Conservation (phyloP, 2,888 invertebrate genomes). For the Malthinus seriepunctatus region DNA sequence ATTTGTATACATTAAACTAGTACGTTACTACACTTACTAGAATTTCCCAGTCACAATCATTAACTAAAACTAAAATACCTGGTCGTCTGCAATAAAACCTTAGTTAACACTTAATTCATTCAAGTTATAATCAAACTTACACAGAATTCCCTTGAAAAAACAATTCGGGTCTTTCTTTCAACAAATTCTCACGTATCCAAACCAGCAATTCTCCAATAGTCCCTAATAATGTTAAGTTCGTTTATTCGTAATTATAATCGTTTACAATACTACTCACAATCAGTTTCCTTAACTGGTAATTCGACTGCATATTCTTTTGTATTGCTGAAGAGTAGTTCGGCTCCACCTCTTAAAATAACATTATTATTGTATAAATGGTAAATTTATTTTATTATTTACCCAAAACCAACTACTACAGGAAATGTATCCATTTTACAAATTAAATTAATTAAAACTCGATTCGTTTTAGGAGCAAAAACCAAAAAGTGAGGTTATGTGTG, state of each 20-base stretch:
- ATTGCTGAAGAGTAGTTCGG: conserved; percentile 87
- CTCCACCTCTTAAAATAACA: conserved; percentile 76
- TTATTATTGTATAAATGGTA: conserved; percentile 11
- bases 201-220: conserved; percentile 71
- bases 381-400: conserved; percentile 35
- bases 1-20: not conserved
- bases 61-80: conserved; percentile 91
- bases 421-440: conserved; percentile 14
- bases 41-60: conserved; percentile 96
- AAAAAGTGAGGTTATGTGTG: too few species aligned
- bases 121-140: conserved; percentile 42
- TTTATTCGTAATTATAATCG: conserved; percentile 1
- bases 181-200: conserved; percentile 84
- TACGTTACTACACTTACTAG: conserved; percentile 56
- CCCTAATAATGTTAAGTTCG: conserved; percentile 57
- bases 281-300: conserved; percentile 61
- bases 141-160: conserved; percentile 57
- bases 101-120: conserved; percentile 29
- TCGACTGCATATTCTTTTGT: conserved; percentile 71
- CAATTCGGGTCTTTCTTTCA: conserved; percentile 81
- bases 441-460: too few species aligned
- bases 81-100: conserved; percentile 64
- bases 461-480: too few species aligned
- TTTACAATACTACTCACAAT: conserved; percentile 53
- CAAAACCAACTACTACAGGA: conserved; percentile 45